Evolutionary conservation across 2,113 vertebrate species (phyloP), one percentile per base, ranked within the genome.

Genomic region (Dendrocopos noguchii): DNA sequence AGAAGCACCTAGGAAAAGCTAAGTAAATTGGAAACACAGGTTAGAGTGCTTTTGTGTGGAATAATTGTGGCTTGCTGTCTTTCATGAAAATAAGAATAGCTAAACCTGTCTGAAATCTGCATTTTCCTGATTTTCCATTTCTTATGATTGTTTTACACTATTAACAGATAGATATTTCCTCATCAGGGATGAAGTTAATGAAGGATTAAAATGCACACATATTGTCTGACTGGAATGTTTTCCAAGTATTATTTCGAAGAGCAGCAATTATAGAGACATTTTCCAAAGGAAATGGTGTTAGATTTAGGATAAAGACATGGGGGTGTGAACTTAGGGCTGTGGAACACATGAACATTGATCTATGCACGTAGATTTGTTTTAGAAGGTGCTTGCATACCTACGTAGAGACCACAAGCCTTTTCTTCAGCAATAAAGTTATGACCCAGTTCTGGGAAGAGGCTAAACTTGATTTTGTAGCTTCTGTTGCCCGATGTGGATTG

Each of bases 111-210:
- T 90, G 70, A 84, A 90, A 66, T 87, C 42, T 44, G 42, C 42
- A 15, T 44, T 44, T 44, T 44, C 42, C 18, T 64, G 22, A 59
- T 68, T 90, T 95, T 72, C 44, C 42, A 25, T 72, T 94, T 87
- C 34, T 87, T 53, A 33, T 55, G 10, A 12, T 73, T 34, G 34
- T 75, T 92, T 91, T 66, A 55, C 31, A 15, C 60, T 84, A 82
- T 73, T 19, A 70, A 39, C 59, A 74, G 42, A 52, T 93, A 82
- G 86, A 47, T 84, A 70, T 84, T 85, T 87, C 56, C 70, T 94
- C 46, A 52, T 66, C 0, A 2, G 57, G 15, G 28, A 60, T 0
- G 0, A 70, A 80, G 19, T 68, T 77, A 22, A 56, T 0, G 0
- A 67, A 80, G 65, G 15, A 21, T 80, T 87, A 61, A 64, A 80